Conservation (phyloP, 1,140 invertebrate species). For the Caenorhabditis elegans region WBcel235 BX284602.5:174501-175000, state of each 20-base stretch:
- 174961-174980: too few relatives aligned
- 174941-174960: too few relatives aligned
- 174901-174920: too few relatives aligned
- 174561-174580: conserved; percentile 52
- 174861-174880: too few relatives aligned
- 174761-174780: conserved; percentile 61
- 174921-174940: too few relatives aligned
- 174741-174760: conserved; percentile 55
- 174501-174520: too few relatives aligned
- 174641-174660: conserved; percentile 47
- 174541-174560: conserved; percentile 13
- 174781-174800: conserved; percentile 42
- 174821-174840: not conserved
- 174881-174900: too few relatives aligned
- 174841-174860: not conserved
- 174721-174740: conserved; percentile 50
- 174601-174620: conserved; percentile 37
- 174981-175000: too few relatives aligned
- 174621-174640: conserved; percentile 53
- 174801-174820: not conserved
- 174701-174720: conserved; percentile 42
- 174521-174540: too few relatives aligned
- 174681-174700: not conserved
- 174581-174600: conserved; percentile 53
- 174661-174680: conserved; percentile 21